Evolutionary conservation across 2,888 invertebrate species (phyloP).

Genomic region (Macrophya alboannulata): DNA sequence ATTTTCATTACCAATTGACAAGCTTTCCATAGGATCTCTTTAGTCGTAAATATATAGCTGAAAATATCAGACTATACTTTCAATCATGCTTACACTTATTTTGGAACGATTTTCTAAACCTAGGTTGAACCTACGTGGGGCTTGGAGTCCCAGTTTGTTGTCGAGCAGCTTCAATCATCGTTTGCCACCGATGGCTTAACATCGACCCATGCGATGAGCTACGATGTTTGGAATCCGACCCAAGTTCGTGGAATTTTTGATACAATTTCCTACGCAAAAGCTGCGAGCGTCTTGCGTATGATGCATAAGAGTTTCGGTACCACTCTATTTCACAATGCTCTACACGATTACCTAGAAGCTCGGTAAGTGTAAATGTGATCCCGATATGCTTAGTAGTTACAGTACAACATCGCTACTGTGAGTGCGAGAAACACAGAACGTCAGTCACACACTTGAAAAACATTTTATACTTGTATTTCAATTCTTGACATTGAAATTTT

Average conservation of each 20-base stretch:
- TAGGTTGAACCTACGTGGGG: slow-evolving; percentile 86
- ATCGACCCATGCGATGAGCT: slow-evolving; percentile 83
- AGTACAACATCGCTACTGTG: not conserved
- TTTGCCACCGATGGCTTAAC: slow-evolving; percentile 83
- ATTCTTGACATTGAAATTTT: not conserved
- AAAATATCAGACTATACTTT: not conserved
- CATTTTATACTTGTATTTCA: not conserved
- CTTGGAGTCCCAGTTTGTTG: slow-evolving; percentile 86
- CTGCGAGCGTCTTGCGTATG: slow-evolving; percentile 85
- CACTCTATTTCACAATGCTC: slow-evolving; percentile 81
- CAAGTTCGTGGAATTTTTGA: slow-evolving; percentile 86
- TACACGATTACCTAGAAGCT: slow-evolving; percentile 82
- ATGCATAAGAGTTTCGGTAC: slow-evolving; percentile 84
- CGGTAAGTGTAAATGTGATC: slow-evolving; percentile 79
- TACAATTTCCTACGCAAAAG: slow-evolving; percentile 87
- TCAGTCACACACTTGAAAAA: not conserved
- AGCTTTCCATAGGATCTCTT: not conserved
- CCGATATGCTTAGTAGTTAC: not conserved
- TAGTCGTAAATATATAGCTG: not conserved
- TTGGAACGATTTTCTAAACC: slow-evolving; percentile 59
- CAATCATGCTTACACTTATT: not conserved
- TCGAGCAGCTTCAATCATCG: slow-evolving; percentile 86
- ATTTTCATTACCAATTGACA: not conserved
- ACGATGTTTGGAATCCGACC: slow-evolving; percentile 81
- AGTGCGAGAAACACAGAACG: not conserved